These are phyloP conservation scores for Ammodramus savannarum DNA, from an alignment of 2,113 vertebrate genomes.

Conservation along the genomic window DNA sequence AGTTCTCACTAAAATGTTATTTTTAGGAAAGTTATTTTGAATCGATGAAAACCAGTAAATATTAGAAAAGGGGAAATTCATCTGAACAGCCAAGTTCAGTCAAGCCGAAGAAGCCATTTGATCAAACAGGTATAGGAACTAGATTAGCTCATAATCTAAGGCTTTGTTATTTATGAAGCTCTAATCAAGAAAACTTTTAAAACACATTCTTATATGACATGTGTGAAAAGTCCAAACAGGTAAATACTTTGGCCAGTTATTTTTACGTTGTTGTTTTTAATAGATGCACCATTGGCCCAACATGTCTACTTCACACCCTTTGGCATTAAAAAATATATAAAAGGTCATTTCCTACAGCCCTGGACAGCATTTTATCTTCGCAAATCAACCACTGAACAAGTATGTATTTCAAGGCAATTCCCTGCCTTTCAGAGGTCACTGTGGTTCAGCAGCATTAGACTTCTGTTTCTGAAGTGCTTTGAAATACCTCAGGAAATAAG, in stretches of 20 bases:
- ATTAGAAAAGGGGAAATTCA: not conserved
- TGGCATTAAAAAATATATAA: not conserved
- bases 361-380: not conserved
- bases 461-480: not conserved
- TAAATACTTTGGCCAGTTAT: not conserved
- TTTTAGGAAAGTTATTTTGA: not conserved
- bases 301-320: not conserved
- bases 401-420: not conserved
- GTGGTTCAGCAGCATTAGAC: not conserved
- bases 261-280: not conserved
- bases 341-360: not conserved
- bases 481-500: slow-evolving; percentile 22
- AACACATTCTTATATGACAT: not conserved
- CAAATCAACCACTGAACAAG: not conserved
- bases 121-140: not conserved
- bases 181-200: not conserved
- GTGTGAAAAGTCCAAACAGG: not conserved
- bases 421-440: not conserved
- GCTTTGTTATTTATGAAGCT: not conserved
- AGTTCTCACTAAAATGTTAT: not conserved
- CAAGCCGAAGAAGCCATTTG: not conserved
- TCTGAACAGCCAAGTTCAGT: not conserved
- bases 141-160: not conserved
- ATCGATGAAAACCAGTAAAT: not conserved
- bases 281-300: not conserved